Base-by-base conservation (phyloP, 2,113 vertebrate species). In the Polypterus bichir region DNA sequence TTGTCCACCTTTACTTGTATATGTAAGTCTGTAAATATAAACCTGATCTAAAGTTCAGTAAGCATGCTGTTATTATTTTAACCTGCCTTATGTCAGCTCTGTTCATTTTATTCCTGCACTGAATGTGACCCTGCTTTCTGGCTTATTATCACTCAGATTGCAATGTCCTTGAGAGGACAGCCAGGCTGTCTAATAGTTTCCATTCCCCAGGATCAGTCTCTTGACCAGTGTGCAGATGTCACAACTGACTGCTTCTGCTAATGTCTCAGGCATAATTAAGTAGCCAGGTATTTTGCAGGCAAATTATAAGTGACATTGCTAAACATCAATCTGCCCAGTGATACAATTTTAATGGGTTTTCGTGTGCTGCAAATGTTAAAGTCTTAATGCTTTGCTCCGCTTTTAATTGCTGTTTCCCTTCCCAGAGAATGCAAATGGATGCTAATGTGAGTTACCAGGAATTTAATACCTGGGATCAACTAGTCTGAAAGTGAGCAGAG, bases 401-500 rank as follows among this genome's bases (percentile, higher is more conserved):
- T 10, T 52, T 52, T 52, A 52, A 52, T 27, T 27, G 27, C 27
- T 27, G 60, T 60, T 51, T 64, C 60, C 58, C 52, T 49, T 61
- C 7, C 59, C 52, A 47, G n/a, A 7, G 59, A 48, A 47, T 61
- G 51, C 55, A 59, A 51, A 47, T 61, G 59, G 52, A 9, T 55
- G 64, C 27, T 65, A 64, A 74, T 68, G 49, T 46, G 62, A 49
- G 59, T 57, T 61, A 62, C 61, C 60, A 68, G 57, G 27, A 52
- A 45, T 59, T 55, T 53, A 53, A 59, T 61, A 64, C 62, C 64
- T 60, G 63, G 48, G 54, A 61, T 10, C 51, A 52, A 52, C 51
- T 52, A 52, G 3, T 52, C 51, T 52, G 51, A 52, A 52, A 52
- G 10, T 52, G 51, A 52, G 10, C 51, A 52, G 7, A 52, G 27